Conservation (phyloP, 2,888 invertebrate species). For the Aspidiotus rigidus region DNA sequence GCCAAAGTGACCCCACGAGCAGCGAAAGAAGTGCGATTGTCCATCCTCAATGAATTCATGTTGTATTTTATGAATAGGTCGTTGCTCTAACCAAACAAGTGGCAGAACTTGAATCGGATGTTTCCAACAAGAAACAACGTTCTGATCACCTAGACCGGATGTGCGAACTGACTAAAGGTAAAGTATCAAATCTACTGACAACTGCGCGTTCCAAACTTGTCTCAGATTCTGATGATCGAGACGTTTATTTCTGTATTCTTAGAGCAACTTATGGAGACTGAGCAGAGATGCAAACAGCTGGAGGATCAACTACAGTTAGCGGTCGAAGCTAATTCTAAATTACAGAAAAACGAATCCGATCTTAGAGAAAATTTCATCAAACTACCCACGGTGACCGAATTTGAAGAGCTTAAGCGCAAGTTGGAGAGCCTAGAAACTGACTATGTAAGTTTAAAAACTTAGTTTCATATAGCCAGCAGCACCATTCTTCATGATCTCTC, state of each 20-base stretch:
- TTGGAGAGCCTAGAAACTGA: constrained; percentile 28
- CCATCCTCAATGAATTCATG: no score
- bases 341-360: constrained; percentile 45
- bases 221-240: not conserved
- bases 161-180: constrained; percentile 41
- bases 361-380: constrained; percentile 46
- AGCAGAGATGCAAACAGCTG: constrained; percentile 48
- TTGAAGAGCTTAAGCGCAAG: constrained; percentile 24
- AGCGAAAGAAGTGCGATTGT: no score
- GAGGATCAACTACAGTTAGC: constrained; percentile 46
- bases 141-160: constrained; percentile 39
- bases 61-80: constrained; percentile 30
- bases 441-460: constrained; percentile 31
- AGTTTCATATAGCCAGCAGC: no score
- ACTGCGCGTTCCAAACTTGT: no score
- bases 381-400: constrained; percentile 31
- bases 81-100: constrained; percentile 32
- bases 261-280: constrained; percentile 47
- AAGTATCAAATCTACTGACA: not conserved
- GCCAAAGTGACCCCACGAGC: no score
- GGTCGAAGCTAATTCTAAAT: constrained; percentile 46
- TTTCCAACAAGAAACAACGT: constrained; percentile 33
- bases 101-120: constrained; percentile 32
- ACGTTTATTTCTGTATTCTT: not conserved
- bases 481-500: no score